Percentiles rank a stretch among this genome's conserved stretches.
Evolutionary conservation across 2,888 invertebrate species (phyloP).

Genomic region (Cephus rjabovi): DNA sequence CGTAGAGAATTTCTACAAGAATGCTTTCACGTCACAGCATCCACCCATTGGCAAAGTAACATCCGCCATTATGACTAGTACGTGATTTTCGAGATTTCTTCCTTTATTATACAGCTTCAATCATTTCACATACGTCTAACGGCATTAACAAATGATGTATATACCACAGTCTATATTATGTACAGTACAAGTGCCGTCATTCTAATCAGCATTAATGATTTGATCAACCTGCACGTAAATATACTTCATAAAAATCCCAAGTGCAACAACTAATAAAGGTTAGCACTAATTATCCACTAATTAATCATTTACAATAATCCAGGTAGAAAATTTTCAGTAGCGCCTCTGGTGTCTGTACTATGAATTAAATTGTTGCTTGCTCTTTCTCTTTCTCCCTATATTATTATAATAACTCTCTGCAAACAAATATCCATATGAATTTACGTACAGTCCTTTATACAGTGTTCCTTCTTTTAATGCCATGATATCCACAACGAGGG

Average conservation of each 20-base stretch:
- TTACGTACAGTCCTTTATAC: not conserved
- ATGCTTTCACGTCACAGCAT: not conserved
- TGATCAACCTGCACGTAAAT: not conserved
- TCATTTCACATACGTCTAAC: not conserved
- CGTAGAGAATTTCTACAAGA: not conserved
- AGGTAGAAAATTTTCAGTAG: not conserved
- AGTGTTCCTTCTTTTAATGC: not conserved
- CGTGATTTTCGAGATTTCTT: not conserved
- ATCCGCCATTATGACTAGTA: not conserved
- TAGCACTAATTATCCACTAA: not conserved
- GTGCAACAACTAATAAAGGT: not conserved
- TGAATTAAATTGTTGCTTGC: not conserved
- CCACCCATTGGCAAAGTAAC: not conserved
- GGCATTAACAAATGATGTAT: not conserved
- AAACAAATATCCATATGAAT: not conserved
- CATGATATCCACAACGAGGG: not conserved
- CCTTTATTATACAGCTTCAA: not conserved
- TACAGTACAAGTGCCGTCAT: not conserved
- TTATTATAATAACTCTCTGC: not conserved
- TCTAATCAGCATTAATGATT: not conserved
- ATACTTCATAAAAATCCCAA: not conserved
- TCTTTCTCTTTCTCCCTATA: not conserved
- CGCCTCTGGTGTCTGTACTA: not conserved
- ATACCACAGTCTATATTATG: not conserved
- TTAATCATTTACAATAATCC: not conserved